Evolutionary conservation across 2,888 invertebrate species (phyloP), one percentile per base, ranked within the genome.

Genomic region (Halictus quadricinctus): DNA sequence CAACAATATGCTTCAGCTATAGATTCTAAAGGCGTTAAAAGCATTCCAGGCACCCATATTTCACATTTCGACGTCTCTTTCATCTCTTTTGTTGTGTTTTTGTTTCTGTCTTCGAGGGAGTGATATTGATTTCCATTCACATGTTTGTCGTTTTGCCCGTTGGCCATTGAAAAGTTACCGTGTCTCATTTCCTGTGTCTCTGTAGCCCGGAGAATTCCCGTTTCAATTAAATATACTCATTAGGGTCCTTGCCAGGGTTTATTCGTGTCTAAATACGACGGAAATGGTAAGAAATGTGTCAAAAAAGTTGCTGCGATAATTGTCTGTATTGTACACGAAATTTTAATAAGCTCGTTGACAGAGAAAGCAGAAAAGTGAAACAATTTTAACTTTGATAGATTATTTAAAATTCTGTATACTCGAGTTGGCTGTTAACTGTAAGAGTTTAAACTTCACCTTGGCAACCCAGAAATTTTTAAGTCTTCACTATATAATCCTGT

Each of bases 51-150:
- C 25, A 18, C 29, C 64, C 25, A 48, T 72, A 72, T 72, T 72
- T 72, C 72, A 72, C n/a, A 72, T 72, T 72, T 72, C 72, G 25
- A 72, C 46, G 46, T 72, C 43, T 25, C 48, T 72, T n/a, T 43
- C 8, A 64, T 64, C 64, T 64, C 29, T 64, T 64, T 29, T 64
- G 64, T 29, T 64, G 18, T 64, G 29, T 64, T 64, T 64, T 64
- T 29, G 64, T 64, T 64, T 64, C 8, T 29, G 29, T 64, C 64
- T 64, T 64, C 64, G 15, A 29, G 64, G 64, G 25, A 29, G 64
- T 18, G 29, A 29, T 64, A 64, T 64, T 29, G 64, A 64, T 64
- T 64, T 64, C 64, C 64, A 64, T 64, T 64, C 64, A 29, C 64
- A 64, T 29, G 64, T 64, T 64, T 29, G 64, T 64, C 29, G 29